Conservation (phyloP, 2,113 vertebrate genomes). For the Narcine bancroftii region DNA sequence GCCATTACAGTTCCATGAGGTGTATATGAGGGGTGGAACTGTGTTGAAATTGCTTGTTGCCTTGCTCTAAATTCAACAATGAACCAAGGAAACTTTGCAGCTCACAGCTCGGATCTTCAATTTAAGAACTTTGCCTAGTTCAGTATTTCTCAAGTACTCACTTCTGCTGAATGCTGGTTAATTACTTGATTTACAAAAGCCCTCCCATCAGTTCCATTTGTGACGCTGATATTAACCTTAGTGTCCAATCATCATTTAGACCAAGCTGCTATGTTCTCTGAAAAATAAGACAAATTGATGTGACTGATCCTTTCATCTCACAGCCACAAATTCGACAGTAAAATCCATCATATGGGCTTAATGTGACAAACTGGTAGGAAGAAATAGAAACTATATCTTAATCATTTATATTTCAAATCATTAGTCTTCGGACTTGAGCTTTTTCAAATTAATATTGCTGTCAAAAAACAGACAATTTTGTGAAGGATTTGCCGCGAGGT, state of each 20-base stretch:
- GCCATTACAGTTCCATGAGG: too few relatives aligned
- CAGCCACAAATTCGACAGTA: background rate
- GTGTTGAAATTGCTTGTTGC: too few relatives aligned
- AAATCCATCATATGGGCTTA: conserved; percentile 24
- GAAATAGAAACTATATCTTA: conserved; percentile 27
- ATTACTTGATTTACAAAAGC: background rate
- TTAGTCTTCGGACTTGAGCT: background rate
- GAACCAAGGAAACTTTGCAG: too few relatives aligned
- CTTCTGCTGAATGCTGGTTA: background rate
- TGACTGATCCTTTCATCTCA: conserved; percentile 13
- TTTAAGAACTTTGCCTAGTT: background rate
- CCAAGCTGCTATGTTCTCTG: background rate
- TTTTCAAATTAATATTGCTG: conserved; percentile 24
- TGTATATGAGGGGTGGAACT: too few relatives aligned
- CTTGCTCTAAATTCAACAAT: too few relatives aligned
- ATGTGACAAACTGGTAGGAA: conserved; percentile 12
- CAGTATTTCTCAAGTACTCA: background rate
- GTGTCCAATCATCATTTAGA: too few relatives aligned
- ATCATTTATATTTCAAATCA: background rate
- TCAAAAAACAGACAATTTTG: background rate
- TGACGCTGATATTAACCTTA: background rate
- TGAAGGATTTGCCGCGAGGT: background rate
- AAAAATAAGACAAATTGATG: conserved; percentile 17
- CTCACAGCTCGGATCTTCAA: background rate
- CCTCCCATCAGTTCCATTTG: background rate